A percentile compares a stretch with the other conserved stretches of the same genome.
Conservation (phyloP, 2,888 invertebrate species). For the Heliconius sara region DNA sequence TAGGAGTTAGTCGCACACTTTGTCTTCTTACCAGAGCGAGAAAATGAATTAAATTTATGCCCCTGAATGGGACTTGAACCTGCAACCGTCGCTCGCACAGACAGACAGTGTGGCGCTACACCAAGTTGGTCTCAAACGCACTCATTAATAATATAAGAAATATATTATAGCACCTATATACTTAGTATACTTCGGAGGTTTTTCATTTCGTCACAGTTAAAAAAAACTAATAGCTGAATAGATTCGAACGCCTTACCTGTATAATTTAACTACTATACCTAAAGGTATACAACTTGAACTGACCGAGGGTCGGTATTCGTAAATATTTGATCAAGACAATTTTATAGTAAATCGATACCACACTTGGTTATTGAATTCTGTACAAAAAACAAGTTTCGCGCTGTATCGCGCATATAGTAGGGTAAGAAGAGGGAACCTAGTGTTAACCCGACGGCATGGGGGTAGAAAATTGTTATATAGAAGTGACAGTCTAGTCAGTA, state of each 20-base stretch:
- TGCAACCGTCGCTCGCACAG: too few relatives aligned
- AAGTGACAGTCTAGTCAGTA: too few relatives aligned
- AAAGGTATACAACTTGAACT: background rate
- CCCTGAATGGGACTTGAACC: too few relatives aligned
- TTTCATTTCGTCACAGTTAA: background rate
- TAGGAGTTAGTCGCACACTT: too few relatives aligned
- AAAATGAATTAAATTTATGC: too few relatives aligned
- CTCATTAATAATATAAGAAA: too few relatives aligned
- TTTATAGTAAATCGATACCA: slow-evolving; percentile 29
- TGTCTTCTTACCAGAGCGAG: too few relatives aligned
- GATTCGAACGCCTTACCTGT: background rate
- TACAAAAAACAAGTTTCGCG: background rate
- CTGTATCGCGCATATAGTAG: background rate
- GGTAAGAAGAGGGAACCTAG: background rate
- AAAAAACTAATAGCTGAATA: background rate
- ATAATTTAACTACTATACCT: slow-evolving; percentile 2
- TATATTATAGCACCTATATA: too few relatives aligned
- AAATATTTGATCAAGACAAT: slow-evolving; percentile 29
- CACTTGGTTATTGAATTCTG: slow-evolving; percentile 18
- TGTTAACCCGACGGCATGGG: background rate
- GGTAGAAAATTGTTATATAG: too few relatives aligned
- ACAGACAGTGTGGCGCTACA: too few relatives aligned
- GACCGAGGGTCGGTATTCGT: slow-evolving; percentile 22
- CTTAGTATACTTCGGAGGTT: too few relatives aligned
- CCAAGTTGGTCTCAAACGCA: too few relatives aligned